Percentiles rank a stretch among this genome's conserved stretches.
Conservation (phyloP, 2,888 invertebrate species). For the Pseudeuparius sepicola region DNA sequence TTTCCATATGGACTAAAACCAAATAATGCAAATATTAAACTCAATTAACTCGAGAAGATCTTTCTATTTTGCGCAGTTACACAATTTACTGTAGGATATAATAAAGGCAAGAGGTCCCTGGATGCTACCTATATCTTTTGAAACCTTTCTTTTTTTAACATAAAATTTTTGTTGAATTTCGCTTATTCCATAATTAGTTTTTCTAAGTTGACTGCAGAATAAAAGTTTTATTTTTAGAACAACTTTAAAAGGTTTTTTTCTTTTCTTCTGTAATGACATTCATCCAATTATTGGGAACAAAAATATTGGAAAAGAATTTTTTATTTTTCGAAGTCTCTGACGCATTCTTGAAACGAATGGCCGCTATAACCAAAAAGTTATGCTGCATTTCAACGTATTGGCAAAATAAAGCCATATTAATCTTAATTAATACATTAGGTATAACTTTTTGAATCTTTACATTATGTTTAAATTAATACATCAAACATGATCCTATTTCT, state of each 20-base stretch:
- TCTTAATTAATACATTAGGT: conserved; percentile 23
- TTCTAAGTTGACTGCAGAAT: conserved; percentile 1
- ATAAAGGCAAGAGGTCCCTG: conserved; percentile 2
- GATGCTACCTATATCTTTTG: conserved; percentile 3
- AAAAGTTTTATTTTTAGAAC: conserved; percentile 2
- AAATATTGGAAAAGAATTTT: conserved; percentile 23
- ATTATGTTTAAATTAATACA: conserved; percentile 21
- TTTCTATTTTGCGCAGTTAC: conserved; percentile 1
- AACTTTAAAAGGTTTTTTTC: conserved; percentile 12
- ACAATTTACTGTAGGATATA: conserved; percentile 1
- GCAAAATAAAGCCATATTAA: conserved; percentile 25
- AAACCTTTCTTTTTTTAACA: neutral
- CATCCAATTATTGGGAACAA: conserved; percentile 20
- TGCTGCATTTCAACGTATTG: conserved; percentile 24
- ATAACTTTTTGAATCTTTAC: conserved; percentile 18
- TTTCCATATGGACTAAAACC: conserved; percentile 3
- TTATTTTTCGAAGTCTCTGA: conserved; percentile 22
- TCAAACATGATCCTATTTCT: conserved; percentile 27
- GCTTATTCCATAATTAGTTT: conserved; percentile 2
- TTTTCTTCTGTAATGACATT: conserved; percentile 20
- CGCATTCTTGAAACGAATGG: conserved; percentile 26
- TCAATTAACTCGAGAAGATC: conserved; percentile 1
- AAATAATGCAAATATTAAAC: conserved; percentile 2
- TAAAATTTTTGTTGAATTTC: conserved; percentile 2
- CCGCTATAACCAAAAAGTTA: conserved; percentile 25